These are phyloP conservation scores for Tragelaphus imberbis DNA, from an alignment of 2,113 vertebrate genomes.

Conservation along the genomic window DNA sequence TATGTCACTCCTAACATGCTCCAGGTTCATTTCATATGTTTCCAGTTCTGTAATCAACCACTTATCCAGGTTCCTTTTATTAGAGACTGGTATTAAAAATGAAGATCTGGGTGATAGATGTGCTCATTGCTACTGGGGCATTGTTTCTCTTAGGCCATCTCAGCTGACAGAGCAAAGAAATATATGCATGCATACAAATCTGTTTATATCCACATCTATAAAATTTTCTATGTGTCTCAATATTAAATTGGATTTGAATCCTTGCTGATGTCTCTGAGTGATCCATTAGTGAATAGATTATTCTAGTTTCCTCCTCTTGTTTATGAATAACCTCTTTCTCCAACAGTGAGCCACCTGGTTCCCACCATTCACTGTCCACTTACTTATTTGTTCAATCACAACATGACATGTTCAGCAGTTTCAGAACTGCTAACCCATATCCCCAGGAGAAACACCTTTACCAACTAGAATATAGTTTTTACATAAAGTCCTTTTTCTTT, in stretches of 20 bases:
- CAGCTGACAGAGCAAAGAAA: background rate
- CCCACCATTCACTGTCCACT: background rate
- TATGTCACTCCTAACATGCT: background rate
- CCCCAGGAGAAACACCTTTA: background rate
- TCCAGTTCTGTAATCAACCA: background rate
- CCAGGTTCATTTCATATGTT: background rate
- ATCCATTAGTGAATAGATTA: background rate
- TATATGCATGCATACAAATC: background rate
- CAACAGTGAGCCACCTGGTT: background rate
- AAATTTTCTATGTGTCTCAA: background rate
- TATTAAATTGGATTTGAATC: background rate
- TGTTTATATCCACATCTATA: background rate
- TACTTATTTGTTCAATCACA: background rate
- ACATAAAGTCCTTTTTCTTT: background rate
- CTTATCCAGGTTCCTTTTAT: background rate
- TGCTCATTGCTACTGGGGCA: background rate
- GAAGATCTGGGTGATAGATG: background rate
- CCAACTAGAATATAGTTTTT: background rate
- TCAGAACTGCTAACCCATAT: background rate
- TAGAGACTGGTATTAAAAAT: background rate
- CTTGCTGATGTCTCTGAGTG: background rate
- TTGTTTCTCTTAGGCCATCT: background rate
- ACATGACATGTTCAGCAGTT: background rate
- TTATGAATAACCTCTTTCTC: background rate
- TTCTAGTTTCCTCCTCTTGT: background rate